These are phyloP conservation scores for Opisthocomus hoazin DNA, from an alignment of 2,113 vertebrate species.

Conservation along the genomic window DNA sequence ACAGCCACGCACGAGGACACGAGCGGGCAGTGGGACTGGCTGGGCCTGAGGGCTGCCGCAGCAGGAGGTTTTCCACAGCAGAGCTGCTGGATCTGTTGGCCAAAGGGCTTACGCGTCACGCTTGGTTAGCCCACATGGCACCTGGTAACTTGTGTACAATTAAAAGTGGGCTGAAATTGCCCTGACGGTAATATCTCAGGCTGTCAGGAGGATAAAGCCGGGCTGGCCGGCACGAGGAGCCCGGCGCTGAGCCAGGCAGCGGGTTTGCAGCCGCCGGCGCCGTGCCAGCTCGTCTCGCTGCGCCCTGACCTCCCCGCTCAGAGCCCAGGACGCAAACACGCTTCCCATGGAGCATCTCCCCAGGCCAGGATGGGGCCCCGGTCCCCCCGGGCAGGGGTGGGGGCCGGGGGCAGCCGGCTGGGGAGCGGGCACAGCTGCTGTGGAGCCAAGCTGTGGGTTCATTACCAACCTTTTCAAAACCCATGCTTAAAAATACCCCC, in stretches of 20 bases:
- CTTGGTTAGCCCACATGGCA: neutral
- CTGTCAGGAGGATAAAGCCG: rapidly evolving
- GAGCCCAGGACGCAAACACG: neutral
- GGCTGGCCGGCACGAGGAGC: neutral
- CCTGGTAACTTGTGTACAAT: neutral
- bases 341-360: neutral
- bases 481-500: conserved; percentile 14
- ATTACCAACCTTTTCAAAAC: conserved; percentile 28
- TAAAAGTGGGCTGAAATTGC: neutral
- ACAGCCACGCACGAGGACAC: rapidly evolving
- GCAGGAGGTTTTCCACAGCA: rapidly evolving
- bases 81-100: neutral
- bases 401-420: neutral
- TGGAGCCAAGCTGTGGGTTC: neutral
- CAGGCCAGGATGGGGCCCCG: rapidly evolving
- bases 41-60: neutral
- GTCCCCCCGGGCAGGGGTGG: rapidly evolving
- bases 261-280: neutral
- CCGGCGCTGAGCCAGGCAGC: rapidly evolving
- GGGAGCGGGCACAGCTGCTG: neutral
- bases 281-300: rapidly evolving
- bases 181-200: neutral
- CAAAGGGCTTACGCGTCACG: rapidly evolving
- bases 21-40: rapidly evolving
- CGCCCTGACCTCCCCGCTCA: neutral